These are phyloP conservation scores for Otis tarda DNA, from an alignment of 2,113 vertebrate species.

Conservation along the genomic window DNA sequence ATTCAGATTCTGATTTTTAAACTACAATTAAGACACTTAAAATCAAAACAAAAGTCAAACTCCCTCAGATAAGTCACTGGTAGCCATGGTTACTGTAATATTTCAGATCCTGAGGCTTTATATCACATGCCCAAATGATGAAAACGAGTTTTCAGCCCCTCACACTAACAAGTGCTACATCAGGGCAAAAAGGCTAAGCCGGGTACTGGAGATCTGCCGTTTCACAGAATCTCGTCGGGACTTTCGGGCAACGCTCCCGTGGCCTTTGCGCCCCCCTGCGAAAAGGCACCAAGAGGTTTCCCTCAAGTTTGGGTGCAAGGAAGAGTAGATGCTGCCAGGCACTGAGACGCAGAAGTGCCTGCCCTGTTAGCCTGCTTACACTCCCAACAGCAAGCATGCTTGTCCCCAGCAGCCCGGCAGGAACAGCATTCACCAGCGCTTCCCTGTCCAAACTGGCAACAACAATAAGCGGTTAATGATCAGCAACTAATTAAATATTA, in stretches of 20 bases:
- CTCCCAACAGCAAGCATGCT: not conserved
- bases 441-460: not conserved
- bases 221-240: not conserved
- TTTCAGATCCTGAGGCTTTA: slow-evolving; percentile 49
- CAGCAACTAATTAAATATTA: slow-evolving; percentile 35
- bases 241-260: rapidly evolving
- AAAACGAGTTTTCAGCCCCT: slow-evolving; percentile 53
- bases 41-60: slow-evolving; percentile 68
- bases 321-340: not conserved
- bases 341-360: not conserved
- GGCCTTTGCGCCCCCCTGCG: not conserved
- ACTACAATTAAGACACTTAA: slow-evolving; percentile 67
- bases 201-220: not conserved
- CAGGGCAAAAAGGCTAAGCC: not conserved
- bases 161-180: not conserved
- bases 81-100: slow-evolving; percentile 69
- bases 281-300: not conserved
- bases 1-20: slow-evolving; percentile 58
- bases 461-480: not conserved
- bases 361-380: slow-evolving; percentile 37
- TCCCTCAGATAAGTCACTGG: slow-evolving; percentile 67
- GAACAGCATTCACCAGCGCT: not conserved
- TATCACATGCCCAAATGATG: slow-evolving; percentile 50
- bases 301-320: not conserved
- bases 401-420: not conserved